Evolutionary conservation across 2,888 invertebrate genomes (phyloP).

Genomic region (Tetanocera ferruginea): DNA sequence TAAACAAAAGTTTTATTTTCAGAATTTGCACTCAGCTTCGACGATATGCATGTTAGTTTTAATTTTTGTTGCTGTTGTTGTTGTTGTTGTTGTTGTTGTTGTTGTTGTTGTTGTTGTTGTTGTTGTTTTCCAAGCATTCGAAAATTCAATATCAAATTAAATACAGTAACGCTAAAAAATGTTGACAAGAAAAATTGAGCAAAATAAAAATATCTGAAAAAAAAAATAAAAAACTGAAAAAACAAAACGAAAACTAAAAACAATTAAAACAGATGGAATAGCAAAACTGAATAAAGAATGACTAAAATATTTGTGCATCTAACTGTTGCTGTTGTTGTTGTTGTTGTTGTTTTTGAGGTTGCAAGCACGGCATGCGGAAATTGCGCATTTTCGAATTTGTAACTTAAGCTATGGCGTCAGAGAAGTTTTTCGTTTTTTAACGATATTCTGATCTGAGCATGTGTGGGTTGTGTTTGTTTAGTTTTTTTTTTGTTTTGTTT

Average conservation of each 20-base stretch:
- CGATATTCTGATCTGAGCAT: background rate
- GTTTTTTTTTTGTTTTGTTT: background rate
- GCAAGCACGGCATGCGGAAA: background rate
- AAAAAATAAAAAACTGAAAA: slow-evolving; percentile 39
- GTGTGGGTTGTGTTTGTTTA: background rate
- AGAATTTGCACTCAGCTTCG: slow-evolving; percentile 18
- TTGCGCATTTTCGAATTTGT: slow-evolving; percentile 7
- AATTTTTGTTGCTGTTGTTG: background rate
- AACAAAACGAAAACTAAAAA: slow-evolving; percentile 20
- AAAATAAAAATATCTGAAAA: slow-evolving; percentile 27
- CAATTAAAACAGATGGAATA: background rate
- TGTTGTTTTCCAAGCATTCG: background rate
- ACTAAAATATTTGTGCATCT: background rate
- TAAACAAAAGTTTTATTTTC: slow-evolving; percentile 22
- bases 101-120: background rate
- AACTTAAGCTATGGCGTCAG: slow-evolving; percentile 19
- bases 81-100: background rate
- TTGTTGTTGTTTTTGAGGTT: background rate
- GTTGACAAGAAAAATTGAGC: slow-evolving; percentile 42
- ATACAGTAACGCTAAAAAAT: background rate
- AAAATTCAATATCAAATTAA: slow-evolving; percentile 9
- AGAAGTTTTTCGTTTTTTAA: slow-evolving; percentile 35
- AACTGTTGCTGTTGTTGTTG: background rate
- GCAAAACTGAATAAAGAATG: background rate
- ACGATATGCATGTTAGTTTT: background rate